These are phyloP conservation scores for Wiebesia pumilae DNA, from an alignment of 1,140 invertebrate species.

Conservation along the genomic window DNA sequence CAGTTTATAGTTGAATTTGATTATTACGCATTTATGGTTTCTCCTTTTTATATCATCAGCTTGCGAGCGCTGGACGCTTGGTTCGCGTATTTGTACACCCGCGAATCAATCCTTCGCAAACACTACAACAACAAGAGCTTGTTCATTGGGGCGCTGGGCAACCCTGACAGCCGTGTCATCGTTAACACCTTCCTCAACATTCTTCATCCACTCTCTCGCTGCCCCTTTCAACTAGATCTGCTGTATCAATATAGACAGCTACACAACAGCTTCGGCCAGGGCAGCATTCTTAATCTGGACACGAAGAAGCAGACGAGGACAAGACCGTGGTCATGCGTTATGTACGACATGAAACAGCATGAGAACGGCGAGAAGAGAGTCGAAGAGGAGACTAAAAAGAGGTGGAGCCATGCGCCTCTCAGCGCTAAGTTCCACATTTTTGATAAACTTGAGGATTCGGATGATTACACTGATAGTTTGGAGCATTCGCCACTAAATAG, in stretches of 20 bases:
- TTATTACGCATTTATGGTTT: neutral
- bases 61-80: slow-evolving; percentile 88
- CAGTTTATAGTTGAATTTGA: no score
- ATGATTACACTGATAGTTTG: slow-evolving; percentile 84
- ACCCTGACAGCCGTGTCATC: slow-evolving; percentile 78
- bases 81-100: slow-evolving; percentile 87
- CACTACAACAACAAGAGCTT: slow-evolving; percentile 86
- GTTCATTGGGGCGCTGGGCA: slow-evolving; percentile 81
- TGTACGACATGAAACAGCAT: slow-evolving; percentile 68
- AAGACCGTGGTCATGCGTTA: slow-evolving; percentile 82
- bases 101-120: slow-evolving; percentile 87
- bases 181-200: slow-evolving; percentile 84
- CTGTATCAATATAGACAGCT: slow-evolving; percentile 86
- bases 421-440: slow-evolving; percentile 83
- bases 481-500: slow-evolving; percentile 76
- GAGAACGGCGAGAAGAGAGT: slow-evolving; percentile 71
- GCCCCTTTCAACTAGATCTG: slow-evolving; percentile 87
- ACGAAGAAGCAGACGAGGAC: neutral
- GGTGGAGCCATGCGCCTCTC: slow-evolving; percentile 81
- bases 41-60: slow-evolving; percentile 70
- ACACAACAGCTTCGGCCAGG: slow-evolving; percentile 82
- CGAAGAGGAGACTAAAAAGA: slow-evolving; percentile 78
- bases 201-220: slow-evolving; percentile 83
- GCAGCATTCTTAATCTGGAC: neutral
- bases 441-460: slow-evolving; percentile 82